Evolutionary conservation across 2,113 vertebrate genomes (phyloP), one percentile per base, ranked within the genome.

Genomic region (Mesembrinibis cayennensis): DNA sequence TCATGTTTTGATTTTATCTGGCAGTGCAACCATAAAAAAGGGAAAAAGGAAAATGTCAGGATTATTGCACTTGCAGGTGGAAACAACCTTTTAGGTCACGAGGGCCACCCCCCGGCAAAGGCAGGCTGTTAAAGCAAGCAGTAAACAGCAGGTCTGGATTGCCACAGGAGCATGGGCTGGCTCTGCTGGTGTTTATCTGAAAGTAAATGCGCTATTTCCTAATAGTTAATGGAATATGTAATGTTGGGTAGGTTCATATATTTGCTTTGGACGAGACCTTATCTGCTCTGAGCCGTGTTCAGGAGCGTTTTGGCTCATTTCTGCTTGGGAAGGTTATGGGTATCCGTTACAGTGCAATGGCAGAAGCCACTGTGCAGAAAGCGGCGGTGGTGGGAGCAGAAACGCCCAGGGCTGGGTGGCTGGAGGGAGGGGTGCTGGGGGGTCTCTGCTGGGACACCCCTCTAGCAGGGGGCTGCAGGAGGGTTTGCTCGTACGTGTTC

Each of bases 261-360:
- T 97, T 97, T 97, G 90, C 82, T 97, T 97, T 97, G 97, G 95
- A 94, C 3, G 0, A 78, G 88, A 45, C 85, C 89, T 97, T 96
- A 95, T 96, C 96, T 95, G 49, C n/a, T 79, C 84, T 7, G 11
- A 69, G 76, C 94, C 50, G 2, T 6, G n/a, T 20, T 63, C 91
- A 70, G 78, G 26, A 95, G 67, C 61, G 82, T 56, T 97, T 88
- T 82, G 95, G 79, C 90, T 94, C 52, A 2, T 66, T 93, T 53
- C 56, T 90, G 79, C 84, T 23, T 47, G 83, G 95, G 91, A 91
- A 86, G 82, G 61, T 42, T 82, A 9, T 55, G 83, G 63, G 71
- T 36, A 29, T 29, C 40, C 0, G 1, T 29, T 49, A 10, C 22
- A 18, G 71, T 10, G 34, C 2, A 5, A 22, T 66, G 78, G 56